These are phyloP conservation scores for Parnassius smintheus DNA, from an alignment of 2,888 invertebrate species.

Conservation along the genomic window DNA sequence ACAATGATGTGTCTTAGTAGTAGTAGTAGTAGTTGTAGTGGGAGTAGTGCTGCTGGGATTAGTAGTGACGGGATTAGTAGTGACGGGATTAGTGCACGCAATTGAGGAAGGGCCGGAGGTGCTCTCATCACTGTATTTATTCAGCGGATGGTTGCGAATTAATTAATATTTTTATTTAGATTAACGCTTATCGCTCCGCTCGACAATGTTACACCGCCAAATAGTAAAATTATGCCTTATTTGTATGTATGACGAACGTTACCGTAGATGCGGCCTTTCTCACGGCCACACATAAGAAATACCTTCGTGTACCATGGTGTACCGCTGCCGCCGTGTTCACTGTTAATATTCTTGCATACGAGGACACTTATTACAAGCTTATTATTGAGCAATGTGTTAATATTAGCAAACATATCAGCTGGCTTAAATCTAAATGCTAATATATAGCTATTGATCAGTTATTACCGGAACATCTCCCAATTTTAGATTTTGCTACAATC, in stretches of 20 bases:
- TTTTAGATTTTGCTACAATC: too few relatives aligned
- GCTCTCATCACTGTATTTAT: too few relatives aligned
- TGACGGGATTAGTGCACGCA: too few relatives aligned
- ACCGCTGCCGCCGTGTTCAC: conserved; percentile 26
- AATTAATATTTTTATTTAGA: background rate
- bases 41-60: too few relatives aligned
- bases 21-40: too few relatives aligned
- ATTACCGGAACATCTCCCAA: too few relatives aligned
- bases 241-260: conserved; percentile 40
- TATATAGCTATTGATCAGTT: too few relatives aligned
- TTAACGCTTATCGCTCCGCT: conserved; percentile 24
- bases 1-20: too few relatives aligned
- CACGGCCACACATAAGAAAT: conserved; percentile 36
- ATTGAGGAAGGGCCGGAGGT: too few relatives aligned
- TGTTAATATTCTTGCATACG: conserved; percentile 14
- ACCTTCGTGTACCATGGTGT: conserved; percentile 22
- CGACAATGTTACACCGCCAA: conserved; percentile 11
- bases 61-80: too few relatives aligned
- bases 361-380: conserved; percentile 14
- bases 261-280: conserved; percentile 37
- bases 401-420: conserved; percentile 10
- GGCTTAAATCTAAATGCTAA: conserved; percentile 4
- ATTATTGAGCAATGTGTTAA: conserved; percentile 20
- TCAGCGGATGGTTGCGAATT: too few relatives aligned
- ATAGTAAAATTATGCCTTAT: conserved; percentile 30